Percentiles rank a stretch among this genome's conserved stretches.
Evolutionary conservation across 2,797 vertebrate genomes (phyloP).

Genomic region (Artibeus lituratus): DNA sequence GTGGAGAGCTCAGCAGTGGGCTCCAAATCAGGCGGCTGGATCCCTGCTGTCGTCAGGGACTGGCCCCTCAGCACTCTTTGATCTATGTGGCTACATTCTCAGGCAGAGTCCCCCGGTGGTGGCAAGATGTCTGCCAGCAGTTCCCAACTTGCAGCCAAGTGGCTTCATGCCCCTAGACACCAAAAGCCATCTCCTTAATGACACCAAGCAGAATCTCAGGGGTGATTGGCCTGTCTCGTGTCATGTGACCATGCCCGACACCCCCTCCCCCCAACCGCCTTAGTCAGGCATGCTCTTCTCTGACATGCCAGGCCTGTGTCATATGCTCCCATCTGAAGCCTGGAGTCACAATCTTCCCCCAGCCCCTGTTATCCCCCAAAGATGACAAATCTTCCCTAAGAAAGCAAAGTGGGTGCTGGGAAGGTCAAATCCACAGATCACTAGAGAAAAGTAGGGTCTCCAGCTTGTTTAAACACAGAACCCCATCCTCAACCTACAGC

Average conservation of each 20-base stretch:
- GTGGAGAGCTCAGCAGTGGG: not conserved
- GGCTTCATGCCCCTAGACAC: not conserved
- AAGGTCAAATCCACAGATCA: not conserved
- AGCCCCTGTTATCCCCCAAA: not conserved
- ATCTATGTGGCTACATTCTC: not conserved
- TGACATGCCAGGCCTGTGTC: not conserved
- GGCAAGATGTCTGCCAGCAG: too few relatives aligned
- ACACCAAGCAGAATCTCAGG: not conserved
- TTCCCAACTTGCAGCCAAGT: not conserved
- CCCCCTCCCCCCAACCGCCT: not conserved
- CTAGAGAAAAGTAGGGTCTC: not conserved
- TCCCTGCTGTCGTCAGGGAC: too few relatives aligned
- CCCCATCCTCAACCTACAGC: not conserved
- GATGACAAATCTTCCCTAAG: not conserved
- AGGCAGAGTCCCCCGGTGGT: not conserved
- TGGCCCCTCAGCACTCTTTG: not conserved
- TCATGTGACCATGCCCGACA: not conserved
- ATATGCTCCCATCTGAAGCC: not conserved
- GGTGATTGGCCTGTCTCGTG: not conserved
- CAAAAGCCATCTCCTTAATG: not conserved
- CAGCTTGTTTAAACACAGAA: not conserved
- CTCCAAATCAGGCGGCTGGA: not conserved
- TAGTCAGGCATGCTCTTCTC: not conserved
- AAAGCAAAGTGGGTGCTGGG: not conserved
- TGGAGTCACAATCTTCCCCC: not conserved